phyloP scores from a whole-genome alignment of 2,113 vertebrate species.

The Sapajus apella region DNA sequence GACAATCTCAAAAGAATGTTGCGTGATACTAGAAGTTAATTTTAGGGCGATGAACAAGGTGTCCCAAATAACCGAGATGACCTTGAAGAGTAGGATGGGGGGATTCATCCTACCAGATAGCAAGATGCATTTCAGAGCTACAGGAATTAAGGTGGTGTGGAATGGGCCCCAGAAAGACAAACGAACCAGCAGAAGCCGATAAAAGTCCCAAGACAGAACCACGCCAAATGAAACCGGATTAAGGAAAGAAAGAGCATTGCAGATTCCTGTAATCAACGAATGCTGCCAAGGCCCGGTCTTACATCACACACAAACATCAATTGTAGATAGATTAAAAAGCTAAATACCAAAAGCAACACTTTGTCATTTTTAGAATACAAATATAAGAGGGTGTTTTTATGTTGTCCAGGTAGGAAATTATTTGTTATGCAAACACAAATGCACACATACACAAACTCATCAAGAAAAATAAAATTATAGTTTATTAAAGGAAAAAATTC shows the following conservation, averaged over 20 bases:
- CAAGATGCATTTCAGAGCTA: not conserved
- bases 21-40: not conserved
- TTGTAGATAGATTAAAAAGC: not conserved
- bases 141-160: not conserved
- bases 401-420: not conserved
- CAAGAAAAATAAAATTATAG: not conserved
- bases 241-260: not conserved
- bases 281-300: not conserved
- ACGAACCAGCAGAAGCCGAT: not conserved
- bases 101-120: not conserved
- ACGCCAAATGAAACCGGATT: not conserved
- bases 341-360: not conserved
- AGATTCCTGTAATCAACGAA: not conserved
- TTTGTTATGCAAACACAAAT: not conserved
- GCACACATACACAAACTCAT: not conserved
- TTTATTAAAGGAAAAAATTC: not conserved
- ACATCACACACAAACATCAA: not conserved
- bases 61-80: constrained; percentile 17
- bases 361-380: not conserved
- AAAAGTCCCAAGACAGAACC: not conserved
- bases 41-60: constrained; percentile 32
- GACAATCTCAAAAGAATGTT: not conserved
- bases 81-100: not conserved
- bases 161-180: not conserved
- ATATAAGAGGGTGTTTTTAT: not conserved